Evolutionary conservation across 2,888 invertebrate species (phyloP).

Genomic region (Callyntrura sp.): DNA sequence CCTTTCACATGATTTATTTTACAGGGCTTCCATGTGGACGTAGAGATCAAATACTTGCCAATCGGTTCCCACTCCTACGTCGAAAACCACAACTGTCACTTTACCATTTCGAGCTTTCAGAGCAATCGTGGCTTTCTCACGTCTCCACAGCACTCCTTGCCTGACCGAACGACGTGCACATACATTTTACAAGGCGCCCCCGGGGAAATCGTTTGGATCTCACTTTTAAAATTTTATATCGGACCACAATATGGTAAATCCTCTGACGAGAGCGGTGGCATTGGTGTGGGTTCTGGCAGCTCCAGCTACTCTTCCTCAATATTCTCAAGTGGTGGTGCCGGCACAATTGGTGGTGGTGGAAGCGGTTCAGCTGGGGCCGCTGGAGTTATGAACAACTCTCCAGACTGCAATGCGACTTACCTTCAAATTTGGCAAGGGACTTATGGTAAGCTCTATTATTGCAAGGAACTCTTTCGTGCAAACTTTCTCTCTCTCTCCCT

Average conservation of each 20-base stretch:
- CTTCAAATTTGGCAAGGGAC: conserved; percentile 82
- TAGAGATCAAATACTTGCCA: conserved; percentile 80
- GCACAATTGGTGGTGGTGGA: conserved; percentile 49
- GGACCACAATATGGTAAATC: conserved; percentile 87
- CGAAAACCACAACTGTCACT: conserved; percentile 84
- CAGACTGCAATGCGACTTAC: conserved; percentile 82
- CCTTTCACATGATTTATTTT: conserved; percentile 6
- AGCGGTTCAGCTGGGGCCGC: conserved; percentile 52
- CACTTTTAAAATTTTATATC: conserved; percentile 93
- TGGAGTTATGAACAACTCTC: conserved; percentile 68
- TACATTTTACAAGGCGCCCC: conserved; percentile 79
- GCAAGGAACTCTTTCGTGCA: not conserved
- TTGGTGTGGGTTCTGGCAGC: conserved; percentile 34
- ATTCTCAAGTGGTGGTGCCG: conserved; percentile 49
- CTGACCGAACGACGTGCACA: conserved; percentile 85
- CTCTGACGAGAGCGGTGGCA: conserved; percentile 73
- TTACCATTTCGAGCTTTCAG: conserved; percentile 84
- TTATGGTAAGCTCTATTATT: conserved; percentile 69
- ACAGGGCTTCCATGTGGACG: conserved; percentile 83
- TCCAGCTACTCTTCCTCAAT: conserved; percentile 43
- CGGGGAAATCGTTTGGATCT: conserved; percentile 93
- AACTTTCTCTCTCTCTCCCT: not conserved
- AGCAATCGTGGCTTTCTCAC: conserved; percentile 84
- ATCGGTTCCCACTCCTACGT: conserved; percentile 82
- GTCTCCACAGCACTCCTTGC: conserved; percentile 84